Percentiles rank a stretch among this genome's conserved stretches.
These are phyloP conservation scores for Spinus pinus DNA, from an alignment of 2,797 vertebrate species.

Conservation along the genomic window DNA sequence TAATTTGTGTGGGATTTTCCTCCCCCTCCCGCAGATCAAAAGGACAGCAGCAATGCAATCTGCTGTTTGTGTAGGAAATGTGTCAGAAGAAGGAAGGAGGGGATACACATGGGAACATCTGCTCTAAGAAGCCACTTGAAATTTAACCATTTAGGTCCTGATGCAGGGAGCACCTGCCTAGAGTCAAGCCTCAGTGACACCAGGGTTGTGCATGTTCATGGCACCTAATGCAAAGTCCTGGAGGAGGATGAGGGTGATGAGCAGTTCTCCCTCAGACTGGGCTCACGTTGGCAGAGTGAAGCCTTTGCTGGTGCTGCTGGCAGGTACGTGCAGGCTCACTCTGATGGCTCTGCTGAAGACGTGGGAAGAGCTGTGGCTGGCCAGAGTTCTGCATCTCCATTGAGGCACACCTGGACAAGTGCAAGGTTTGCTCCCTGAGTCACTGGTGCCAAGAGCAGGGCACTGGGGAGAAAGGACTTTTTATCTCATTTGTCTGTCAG, in stretches of 20 bases:
- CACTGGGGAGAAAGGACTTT: background rate
- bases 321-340: background rate
- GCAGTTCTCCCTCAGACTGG: background rate
- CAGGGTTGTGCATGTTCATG: accelerated
- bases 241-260: background rate
- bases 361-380: background rate
- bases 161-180: conserved; percentile 11
- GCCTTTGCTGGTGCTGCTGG: background rate
- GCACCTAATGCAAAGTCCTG: background rate
- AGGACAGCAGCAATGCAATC: conserved; percentile 73
- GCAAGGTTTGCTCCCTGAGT: background rate
- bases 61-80: conserved; percentile 75
- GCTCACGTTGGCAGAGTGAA: accelerated
- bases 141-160: conserved; percentile 66
- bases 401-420: background rate
- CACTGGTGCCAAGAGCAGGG: background rate
- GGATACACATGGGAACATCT: conserved; percentile 77
- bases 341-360: background rate
- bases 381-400: background rate
- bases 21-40: conserved; percentile 70
- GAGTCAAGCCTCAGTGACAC: background rate
- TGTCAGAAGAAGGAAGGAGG: conserved; percentile 70
- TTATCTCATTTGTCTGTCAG: background rate
- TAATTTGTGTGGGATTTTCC: conserved; percentile 55
- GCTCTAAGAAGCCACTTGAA: conserved; percentile 67